Base-by-base conservation (phyloP, 2,113 vertebrate species). In the Zosterops hypoxanthus region DNA sequence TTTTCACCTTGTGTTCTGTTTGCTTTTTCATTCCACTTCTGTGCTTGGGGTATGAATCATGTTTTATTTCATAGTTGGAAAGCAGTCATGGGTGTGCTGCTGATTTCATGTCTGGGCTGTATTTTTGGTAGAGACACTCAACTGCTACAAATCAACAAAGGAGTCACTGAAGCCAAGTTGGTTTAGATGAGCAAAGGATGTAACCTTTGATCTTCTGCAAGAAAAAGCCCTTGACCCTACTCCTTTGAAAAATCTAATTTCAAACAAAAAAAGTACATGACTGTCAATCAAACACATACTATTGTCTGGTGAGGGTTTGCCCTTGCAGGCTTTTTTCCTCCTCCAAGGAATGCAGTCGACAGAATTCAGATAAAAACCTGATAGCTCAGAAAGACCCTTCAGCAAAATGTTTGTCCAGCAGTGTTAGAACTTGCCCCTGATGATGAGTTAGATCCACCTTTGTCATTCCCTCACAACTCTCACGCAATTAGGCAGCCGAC, bases 361-460 rank as follows among this genome's bases (percentile, higher is more conserved):
- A 88, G 82, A 72, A 95, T 69, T 92, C 84, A 93, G 93, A 95
- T 94, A 86, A 92, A 92, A 93, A 78, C 65, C 57, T 76, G 64
- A 83, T 94, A 82, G 76, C 82, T 93, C 33, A 23, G 87, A 92
- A 95, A 94, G 93, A 94, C 96, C 95, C 93, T 95, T 94, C 94
- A 96, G 94, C 94, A 95, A 95, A 94, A 94, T 73, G 60, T 95
- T 96, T 95, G 94, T 96, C 93, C 65, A 5, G 68, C 83, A 75
- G 41, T 93, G 94, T 97, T 90, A 72, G 91, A 94, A 96, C 94
- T 94, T 97, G 95, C 72, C 92, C 60, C 65, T 93, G 86, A 94
- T 94, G 65, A 93, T 88, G 78, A 91, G 42, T 68, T 60, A n/a
- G 70, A 91, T 86, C 72, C 84, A 92, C 76, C 66, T 95, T 72